A percentile compares a stretch with the other conserved stretches of the same genome.
These are phyloP conservation scores for Tridacna gigas DNA, from an alignment of 2,888 invertebrate genomes.

Conservation along the genomic window DNA sequence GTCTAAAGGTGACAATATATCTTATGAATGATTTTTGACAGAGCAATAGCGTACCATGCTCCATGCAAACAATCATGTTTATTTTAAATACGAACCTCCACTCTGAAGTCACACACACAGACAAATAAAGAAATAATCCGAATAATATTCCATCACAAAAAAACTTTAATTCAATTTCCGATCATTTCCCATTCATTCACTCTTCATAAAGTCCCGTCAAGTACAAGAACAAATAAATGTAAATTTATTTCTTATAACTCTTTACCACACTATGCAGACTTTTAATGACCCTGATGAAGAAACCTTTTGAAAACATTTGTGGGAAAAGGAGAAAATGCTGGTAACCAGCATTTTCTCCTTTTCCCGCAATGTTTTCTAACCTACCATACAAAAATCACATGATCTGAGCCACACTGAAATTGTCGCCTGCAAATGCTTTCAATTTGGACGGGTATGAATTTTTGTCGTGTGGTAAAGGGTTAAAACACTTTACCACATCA, in stretches of 20 bases:
- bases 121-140: background rate
- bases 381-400: too few relatives aligned
- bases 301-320: too few relatives aligned
- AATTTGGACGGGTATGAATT: too few relatives aligned
- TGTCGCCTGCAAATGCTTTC: too few relatives aligned
- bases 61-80: slow-evolving; percentile 18
- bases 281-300: too few relatives aligned
- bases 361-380: too few relatives aligned
- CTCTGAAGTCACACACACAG: background rate
- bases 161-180: slow-evolving; percentile 22
- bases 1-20: background rate
- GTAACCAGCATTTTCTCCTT: too few relatives aligned
- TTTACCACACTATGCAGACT: too few relatives aligned
- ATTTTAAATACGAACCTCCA: slow-evolving; percentile 14
- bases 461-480: too few relatives aligned
- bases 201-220: slow-evolving; percentile 12
- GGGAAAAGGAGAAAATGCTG: too few relatives aligned
- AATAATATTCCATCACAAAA: slow-evolving; percentile 16
- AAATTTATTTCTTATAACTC: slow-evolving; percentile 10
- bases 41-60: slow-evolving; percentile 11
- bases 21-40: slow-evolving; percentile 2
- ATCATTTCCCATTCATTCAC: slow-evolving; percentile 20
- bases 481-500: too few relatives aligned
- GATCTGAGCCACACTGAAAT: too few relatives aligned
- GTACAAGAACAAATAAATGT: slow-evolving; percentile 13